Base-by-base conservation (phyloP, 2,113 vertebrate genomes). In the Oreochromis aureus region DNA sequence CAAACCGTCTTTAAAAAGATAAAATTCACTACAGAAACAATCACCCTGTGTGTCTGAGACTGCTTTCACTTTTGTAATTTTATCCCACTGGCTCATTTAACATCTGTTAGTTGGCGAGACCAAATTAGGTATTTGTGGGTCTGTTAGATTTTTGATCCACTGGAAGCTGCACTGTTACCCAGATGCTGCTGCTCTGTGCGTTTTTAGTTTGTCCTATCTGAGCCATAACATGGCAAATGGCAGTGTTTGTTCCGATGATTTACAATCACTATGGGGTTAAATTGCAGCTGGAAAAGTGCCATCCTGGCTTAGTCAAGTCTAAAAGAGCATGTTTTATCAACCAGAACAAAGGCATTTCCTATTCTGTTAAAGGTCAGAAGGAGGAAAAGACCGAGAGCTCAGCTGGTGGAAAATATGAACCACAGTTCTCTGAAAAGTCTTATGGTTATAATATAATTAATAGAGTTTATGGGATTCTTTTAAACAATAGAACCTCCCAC, bases 271-370 rank as follows among this genome's bases (percentile, higher is more conserved):
- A 41, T 48, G 18, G 34, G 73, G 87, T 84, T 82, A 83, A 87
- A 84, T 90, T 84, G 61, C 87, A 79, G 83, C 89, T 89, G 92
- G 78, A 88, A 92, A 87, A 85, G 48, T 63, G 76, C 88, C 76
- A 27, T 53, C 51, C 15, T n/a, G 80, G n/a, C 82, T 73, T 81
- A 89, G 41, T 54, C 80, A 58, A 59, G 73, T 84, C 24, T 88
- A 5, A 89, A 88, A 88, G 80, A 78, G 83, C 48, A 16, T 80
- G 85, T 89, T 89, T 91, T 83, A 90, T 89, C 59, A 22, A 44
- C 36, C 15, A 51, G 80, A 90, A 87, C 80, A 91, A 92, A 87
- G 63, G 78, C 58, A 78, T 82, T 53, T 8, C 51, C 66, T 87
- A 5, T 87, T 69, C 56, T 81, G 71, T n/a, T 24, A 84, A 80